These are phyloP conservation scores for Etia nguti DNA, from an alignment of 2,113 vertebrate species.

Conservation along the genomic window DNA sequence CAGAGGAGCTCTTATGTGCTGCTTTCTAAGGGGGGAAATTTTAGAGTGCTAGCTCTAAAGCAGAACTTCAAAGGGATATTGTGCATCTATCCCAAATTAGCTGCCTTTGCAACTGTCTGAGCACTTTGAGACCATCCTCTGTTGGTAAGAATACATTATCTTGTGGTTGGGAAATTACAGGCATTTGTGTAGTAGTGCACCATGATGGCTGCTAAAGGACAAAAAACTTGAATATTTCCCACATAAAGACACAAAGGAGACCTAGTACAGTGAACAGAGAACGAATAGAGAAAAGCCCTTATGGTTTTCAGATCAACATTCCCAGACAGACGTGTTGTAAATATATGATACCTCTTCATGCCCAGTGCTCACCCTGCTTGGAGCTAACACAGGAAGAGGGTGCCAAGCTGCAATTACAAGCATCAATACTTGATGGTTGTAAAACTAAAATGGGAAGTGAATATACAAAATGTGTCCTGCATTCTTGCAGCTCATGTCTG, in stretches of 20 bases:
- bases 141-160: conserved; percentile 59
- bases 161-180: conserved; percentile 50
- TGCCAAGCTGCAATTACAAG: conserved; percentile 13
- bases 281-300: conserved; percentile 24
- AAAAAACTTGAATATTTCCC: conserved; percentile 11
- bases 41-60: conserved; percentile 18
- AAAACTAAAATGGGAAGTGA: conserved; percentile 8
- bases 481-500: not conserved
- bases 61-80: conserved; percentile 63
- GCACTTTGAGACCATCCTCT: conserved; percentile 51
- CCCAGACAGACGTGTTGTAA: conserved; percentile 39
- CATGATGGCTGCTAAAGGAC: conserved; percentile 9
- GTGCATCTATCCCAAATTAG: conserved; percentile 60
- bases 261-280: conserved; percentile 4
- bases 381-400: conserved; percentile 20
- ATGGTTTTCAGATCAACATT: conserved; percentile 62
- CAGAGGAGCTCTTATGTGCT: conserved; percentile 17
- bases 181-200: conserved; percentile 34
- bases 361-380: conserved; percentile 13
- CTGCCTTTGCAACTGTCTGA: conserved; percentile 48
- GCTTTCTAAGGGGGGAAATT: conserved; percentile 1
- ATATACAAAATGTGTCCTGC: not conserved
- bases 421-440: not conserved
- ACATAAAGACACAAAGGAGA: conserved; percentile 25
- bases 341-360: conserved; percentile 39